Evolutionary conservation across 2,888 invertebrate species (phyloP).

Genomic region (Fragum sueziense): DNA sequence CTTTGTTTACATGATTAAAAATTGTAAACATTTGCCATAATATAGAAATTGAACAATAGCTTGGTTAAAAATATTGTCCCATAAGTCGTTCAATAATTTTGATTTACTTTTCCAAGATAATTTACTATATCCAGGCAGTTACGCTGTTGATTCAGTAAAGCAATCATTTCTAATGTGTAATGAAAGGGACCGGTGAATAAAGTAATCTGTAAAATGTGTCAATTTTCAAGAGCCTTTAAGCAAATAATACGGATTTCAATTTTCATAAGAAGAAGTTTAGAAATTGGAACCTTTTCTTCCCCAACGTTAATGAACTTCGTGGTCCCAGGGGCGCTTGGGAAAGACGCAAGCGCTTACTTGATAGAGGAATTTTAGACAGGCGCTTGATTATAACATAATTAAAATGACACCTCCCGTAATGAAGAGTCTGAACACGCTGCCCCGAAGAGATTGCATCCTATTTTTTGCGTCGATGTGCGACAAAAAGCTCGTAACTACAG

Average conservation of each 20-base stretch:
- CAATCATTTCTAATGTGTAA: too few species aligned
- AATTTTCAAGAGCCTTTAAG: slow-evolving; percentile 8
- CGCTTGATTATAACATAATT: slow-evolving; percentile 20
- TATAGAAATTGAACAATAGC: too few species aligned
- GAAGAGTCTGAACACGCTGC: slow-evolving; percentile 4
- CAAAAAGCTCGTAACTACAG: background rate
- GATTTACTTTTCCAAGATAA: too few species aligned
- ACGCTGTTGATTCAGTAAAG: too few species aligned
- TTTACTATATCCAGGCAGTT: too few species aligned
- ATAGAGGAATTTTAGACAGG: slow-evolving; percentile 15
- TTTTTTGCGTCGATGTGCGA: too few species aligned
- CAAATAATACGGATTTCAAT: slow-evolving; percentile 4
- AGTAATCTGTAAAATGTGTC: background rate
- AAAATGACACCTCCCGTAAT: slow-evolving; percentile 14
- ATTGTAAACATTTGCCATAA: background rate
- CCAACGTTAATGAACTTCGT: background rate
- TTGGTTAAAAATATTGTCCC: too few species aligned
- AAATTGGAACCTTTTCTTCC: slow-evolving; percentile 14
- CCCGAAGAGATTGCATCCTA: slow-evolving; percentile 3
- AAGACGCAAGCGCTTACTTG: slow-evolving; percentile 12
- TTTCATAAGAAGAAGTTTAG: slow-evolving; percentile 2
- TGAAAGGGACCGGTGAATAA: background rate
- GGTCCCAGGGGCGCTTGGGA: slow-evolving; percentile 12
- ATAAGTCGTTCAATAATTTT: too few species aligned
- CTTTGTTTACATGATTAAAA: background rate